These are phyloP conservation scores for Mya arenaria DNA, from an alignment of 1,140 invertebrate species.

Conservation along the genomic window DNA sequence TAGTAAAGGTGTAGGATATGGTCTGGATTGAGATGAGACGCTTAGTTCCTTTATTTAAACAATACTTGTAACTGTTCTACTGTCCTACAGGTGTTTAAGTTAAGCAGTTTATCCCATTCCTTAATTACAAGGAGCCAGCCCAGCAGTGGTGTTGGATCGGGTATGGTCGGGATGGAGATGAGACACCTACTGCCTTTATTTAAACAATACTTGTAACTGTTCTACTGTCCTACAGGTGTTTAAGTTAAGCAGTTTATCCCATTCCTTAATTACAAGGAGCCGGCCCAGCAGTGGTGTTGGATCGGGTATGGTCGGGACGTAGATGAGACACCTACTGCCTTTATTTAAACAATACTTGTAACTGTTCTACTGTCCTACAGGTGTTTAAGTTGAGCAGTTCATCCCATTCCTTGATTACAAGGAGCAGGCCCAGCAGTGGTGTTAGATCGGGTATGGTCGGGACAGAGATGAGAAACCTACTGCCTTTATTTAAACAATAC, in stretches of 20 bases:
- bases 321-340: slow-evolving; percentile 89
- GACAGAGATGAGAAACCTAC: slow-evolving; percentile 92
- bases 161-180: slow-evolving; percentile 95
- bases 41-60: too few species aligned
- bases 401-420: slow-evolving; percentile 97
- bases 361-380: slow-evolving; percentile 68
- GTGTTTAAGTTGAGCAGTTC: slow-evolving; percentile 91
- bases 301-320: slow-evolving; percentile 96
- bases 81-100: slow-evolving; percentile 85
- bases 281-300: slow-evolving; percentile 91
- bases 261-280: slow-evolving; percentile 93
- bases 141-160: slow-evolving; percentile 95
- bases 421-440: slow-evolving; percentile 86
- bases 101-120: slow-evolving; percentile 95
- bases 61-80: background rate
- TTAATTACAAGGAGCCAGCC: slow-evolving; percentile 91
- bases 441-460: slow-evolving; percentile 96
- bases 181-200: too few species aligned
- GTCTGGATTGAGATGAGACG: slow-evolving; percentile 92
- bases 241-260: slow-evolving; percentile 95
- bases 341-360: too few species aligned
- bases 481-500: too few species aligned
- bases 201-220: too few species aligned
- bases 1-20: slow-evolving; percentile 95
- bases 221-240: slow-evolving; percentile 80